A percentile compares a stretch with the other conserved stretches of the same genome.
These are phyloP conservation scores for Pelodiscus sinensis DNA, from an alignment of 2,113 vertebrate species.

Conservation along the genomic window DNA sequence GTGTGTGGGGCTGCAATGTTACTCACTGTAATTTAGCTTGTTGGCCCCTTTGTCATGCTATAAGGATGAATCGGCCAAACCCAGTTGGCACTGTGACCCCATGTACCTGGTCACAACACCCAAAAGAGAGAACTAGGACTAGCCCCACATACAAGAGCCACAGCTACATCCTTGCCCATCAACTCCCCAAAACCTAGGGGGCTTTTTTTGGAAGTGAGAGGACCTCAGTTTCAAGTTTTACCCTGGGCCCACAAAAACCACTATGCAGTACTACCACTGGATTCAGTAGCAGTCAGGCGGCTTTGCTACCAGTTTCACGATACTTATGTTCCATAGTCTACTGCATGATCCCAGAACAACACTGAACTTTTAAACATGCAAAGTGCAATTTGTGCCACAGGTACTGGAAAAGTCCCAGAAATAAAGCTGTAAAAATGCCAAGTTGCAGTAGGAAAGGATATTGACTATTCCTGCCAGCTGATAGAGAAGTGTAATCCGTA, in stretches of 20 bases:
- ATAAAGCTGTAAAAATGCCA: neutral
- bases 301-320: accelerated
- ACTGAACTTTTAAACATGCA: neutral
- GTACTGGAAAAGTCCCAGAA: neutral
- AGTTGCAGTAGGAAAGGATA: neutral
- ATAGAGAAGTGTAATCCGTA: slow-evolving; percentile 29
- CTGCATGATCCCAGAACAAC: neutral
- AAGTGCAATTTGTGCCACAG: neutral
- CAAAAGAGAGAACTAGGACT: neutral
- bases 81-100: neutral
- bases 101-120: neutral
- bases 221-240: neutral
- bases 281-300: neutral
- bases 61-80: neutral
- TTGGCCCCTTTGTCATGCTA: neutral
- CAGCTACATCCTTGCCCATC: no score
- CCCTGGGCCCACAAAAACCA: neutral
- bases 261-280: accelerated
- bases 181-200: neutral
- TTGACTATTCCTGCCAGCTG: neutral
- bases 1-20: neutral
- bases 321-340: neutral
- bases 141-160: neutral
- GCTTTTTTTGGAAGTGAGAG: neutral
- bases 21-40: neutral